phyloP scores from a whole-genome alignment of 2,113 vertebrate genomes.

The Trochalopteron elliotii region DNA sequence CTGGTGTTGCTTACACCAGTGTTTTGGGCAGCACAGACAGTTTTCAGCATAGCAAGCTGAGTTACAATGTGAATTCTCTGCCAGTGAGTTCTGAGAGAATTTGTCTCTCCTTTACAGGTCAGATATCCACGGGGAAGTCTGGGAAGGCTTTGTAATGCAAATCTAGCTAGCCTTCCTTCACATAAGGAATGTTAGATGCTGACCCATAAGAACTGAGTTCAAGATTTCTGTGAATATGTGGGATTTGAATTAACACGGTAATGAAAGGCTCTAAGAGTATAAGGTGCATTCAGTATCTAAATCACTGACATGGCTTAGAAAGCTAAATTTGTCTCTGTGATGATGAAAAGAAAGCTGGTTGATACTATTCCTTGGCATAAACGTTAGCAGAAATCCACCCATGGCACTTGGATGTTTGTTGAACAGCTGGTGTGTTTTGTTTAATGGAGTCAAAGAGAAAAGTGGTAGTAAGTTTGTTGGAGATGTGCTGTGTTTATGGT shows the following conservation, averaged over 20 bases:
- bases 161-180: neutral
- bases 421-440: neutral
- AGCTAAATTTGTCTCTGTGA: neutral
- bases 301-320: neutral
- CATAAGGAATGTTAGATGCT: conserved; percentile 34
- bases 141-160: conserved; percentile 50
- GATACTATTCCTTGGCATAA: neutral
- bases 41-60: neutral
- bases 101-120: conserved; percentile 41
- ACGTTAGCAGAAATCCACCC: neutral
- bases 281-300: neutral
- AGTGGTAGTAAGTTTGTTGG: neutral
- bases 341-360: neutral
- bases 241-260: neutral
- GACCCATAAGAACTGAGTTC: conserved; percentile 39
- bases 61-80: neutral
- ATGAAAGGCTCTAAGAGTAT: neutral
- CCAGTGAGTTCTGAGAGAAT: neutral
- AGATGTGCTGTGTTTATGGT: neutral
- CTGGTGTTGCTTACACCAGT: neutral
- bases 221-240: conserved; percentile 46
- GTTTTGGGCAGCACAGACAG: neutral
- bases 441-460: neutral
- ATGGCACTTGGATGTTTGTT: neutral
- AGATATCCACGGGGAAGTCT: conserved; percentile 26